A percentile compares a stretch with the other conserved stretches of the same genome.
Evolutionary conservation across 1,140 invertebrate species (phyloP).

Genomic region (Lineus longissimus): DNA sequence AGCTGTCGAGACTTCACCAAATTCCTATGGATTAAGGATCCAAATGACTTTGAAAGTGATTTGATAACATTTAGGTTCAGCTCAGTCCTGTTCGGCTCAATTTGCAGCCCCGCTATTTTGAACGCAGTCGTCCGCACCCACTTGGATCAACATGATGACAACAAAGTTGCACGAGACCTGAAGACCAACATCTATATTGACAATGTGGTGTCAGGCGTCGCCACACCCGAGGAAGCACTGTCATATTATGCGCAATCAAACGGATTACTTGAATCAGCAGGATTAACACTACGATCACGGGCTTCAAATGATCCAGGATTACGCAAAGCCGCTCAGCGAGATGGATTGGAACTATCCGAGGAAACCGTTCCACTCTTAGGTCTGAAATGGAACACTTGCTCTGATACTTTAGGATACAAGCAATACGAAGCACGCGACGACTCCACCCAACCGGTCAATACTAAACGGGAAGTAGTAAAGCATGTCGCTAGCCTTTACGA

Average conservation of each 20-base stretch:
- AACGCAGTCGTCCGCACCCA: not conserved
- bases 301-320: not conserved
- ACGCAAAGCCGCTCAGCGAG: not conserved
- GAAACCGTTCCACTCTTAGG: not conserved
- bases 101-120: not conserved
- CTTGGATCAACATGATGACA: not conserved
- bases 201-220: not conserved
- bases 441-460: not conserved
- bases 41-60: slow-evolving; percentile 2
- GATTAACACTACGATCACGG: slow-evolving; percentile 2
- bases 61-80: slow-evolving; percentile 1
- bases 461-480: slow-evolving; percentile 10
- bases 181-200: slow-evolving; percentile 1
- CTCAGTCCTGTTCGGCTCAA: slow-evolving; percentile 5
- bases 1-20: slow-evolving; percentile 1
- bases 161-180: not conserved
- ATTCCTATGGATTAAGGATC: slow-evolving; percentile 2
- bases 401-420: not conserved
- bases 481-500: slow-evolving; percentile 44
- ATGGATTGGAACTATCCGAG: not conserved
- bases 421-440: not conserved
- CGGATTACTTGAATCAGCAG: not conserved
- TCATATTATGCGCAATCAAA: not conserved
- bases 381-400: not conserved
- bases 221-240: not conserved